Evolutionary conservation across 2,797 vertebrate species (phyloP).

Genomic region (Tolypeutes matacus): DNA sequence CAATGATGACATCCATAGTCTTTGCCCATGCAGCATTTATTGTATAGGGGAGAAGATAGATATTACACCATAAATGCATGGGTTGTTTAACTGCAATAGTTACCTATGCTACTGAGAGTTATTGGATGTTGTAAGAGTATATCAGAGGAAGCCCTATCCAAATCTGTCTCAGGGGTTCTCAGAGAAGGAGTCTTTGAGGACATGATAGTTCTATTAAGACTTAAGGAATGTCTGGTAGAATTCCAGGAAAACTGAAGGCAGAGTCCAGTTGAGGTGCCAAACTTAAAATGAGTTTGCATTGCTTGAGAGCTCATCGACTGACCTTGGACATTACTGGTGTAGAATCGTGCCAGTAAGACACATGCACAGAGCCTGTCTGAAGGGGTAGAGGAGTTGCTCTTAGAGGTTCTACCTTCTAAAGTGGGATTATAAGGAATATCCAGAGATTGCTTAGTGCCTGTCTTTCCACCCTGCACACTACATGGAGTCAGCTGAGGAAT

Average conservation of each 20-base stretch:
- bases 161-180: neutral
- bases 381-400: neutral
- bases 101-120: neutral
- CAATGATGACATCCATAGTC: neutral
- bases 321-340: neutral
- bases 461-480: neutral
- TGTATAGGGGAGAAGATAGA: neutral
- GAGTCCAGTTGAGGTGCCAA: neutral
- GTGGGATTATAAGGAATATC: neutral
- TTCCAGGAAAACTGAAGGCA: neutral
- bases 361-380: neutral
- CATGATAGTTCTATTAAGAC: neutral
- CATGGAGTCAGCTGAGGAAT: neutral
- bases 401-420: neutral
- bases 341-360: neutral
- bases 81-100: neutral
- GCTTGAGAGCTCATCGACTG: neutral
- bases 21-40: neutral
- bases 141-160: neutral
- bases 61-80: neutral
- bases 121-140: neutral
- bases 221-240: neutral
- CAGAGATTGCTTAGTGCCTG: fast-evolving
- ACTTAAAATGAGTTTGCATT: neutral
- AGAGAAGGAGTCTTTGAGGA: neutral